Evolutionary conservation across 2,113 vertebrate genomes (phyloP).

Genomic region (Scolopax mira): DNA sequence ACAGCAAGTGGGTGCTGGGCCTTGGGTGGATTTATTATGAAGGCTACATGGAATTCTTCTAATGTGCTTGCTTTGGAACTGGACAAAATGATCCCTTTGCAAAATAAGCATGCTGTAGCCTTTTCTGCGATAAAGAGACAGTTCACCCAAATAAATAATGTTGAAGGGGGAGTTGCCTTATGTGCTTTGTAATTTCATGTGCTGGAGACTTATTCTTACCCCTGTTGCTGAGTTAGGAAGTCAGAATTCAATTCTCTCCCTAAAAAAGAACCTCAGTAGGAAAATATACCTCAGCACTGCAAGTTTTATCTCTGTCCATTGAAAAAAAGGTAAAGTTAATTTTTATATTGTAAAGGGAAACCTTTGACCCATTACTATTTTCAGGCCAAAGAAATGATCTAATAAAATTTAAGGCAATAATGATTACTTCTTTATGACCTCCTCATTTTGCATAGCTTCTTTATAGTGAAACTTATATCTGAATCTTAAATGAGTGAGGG

Average conservation of each 20-base stretch:
- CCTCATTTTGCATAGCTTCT: neutral
- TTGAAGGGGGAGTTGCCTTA: slow-evolving; percentile 55
- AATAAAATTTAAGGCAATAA: slow-evolving; percentile 13
- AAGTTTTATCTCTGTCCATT: neutral
- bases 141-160: slow-evolving; percentile 74
- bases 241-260: slow-evolving; percentile 25
- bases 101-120: slow-evolving; percentile 67
- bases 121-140: slow-evolving; percentile 56
- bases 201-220: slow-evolving; percentile 43
- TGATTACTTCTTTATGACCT: slow-evolving; percentile 21
- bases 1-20: slow-evolving; percentile 60
- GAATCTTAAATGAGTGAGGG: neutral
- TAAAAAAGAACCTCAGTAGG: neutral
- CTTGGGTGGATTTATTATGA: slow-evolving; percentile 75
- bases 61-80: slow-evolving; percentile 77
- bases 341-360: slow-evolving; percentile 3
- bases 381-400: slow-evolving; percentile 25
- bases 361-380: slow-evolving; percentile 7
- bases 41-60: slow-evolving; percentile 70
- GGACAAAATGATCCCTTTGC: slow-evolving; percentile 70
- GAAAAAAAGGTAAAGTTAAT: neutral
- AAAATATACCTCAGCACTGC: neutral
- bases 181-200: slow-evolving; percentile 21
- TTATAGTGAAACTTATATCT: neutral
- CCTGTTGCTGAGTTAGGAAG: slow-evolving; percentile 7